Percentiles rank a stretch among this genome's conserved stretches.
These are phyloP conservation scores for Sturnus vulgaris DNA, from an alignment of 2,113 vertebrate species.

Conservation along the genomic window DNA sequence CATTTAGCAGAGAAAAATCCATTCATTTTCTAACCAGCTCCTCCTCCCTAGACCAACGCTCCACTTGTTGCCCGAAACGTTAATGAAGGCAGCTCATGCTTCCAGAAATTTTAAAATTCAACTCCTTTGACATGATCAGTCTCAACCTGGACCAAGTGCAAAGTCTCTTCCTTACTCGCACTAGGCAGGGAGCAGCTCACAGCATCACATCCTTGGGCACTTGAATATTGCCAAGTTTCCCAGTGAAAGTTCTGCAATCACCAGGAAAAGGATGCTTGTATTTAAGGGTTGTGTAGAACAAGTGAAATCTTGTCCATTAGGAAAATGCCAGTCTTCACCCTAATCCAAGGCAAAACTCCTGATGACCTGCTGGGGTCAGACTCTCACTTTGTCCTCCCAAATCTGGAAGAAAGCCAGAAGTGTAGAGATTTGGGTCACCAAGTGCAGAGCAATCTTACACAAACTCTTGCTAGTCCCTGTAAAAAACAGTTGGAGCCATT, in stretches of 20 bases:
- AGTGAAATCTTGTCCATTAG: not conserved
- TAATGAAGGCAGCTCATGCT: not conserved
- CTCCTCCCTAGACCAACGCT: not conserved
- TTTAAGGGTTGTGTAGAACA: not conserved
- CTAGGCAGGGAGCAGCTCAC: not conserved
- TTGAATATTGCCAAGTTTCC: not conserved
- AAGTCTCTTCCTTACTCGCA: not conserved
- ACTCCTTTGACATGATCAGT: not conserved
- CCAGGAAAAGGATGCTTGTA: not conserved
- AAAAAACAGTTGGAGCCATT: not conserved
- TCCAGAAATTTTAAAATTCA: not conserved
- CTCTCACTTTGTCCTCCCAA: not conserved
- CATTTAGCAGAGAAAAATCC: conserved; percentile 20
- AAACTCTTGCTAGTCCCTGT: not conserved
- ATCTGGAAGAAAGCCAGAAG: not conserved
- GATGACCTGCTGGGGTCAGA: not conserved
- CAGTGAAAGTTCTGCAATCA: not conserved
- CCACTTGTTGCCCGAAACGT: not conserved
- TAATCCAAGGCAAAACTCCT: not conserved
- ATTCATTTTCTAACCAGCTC: not conserved
- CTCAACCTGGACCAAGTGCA: not conserved
- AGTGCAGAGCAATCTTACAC: not conserved
- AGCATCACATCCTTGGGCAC: not conserved
- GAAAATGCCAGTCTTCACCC: not conserved
- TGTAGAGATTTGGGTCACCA: not conserved